Conservation (phyloP, 2,113 vertebrate species). For the Microcebus murinus region DNA sequence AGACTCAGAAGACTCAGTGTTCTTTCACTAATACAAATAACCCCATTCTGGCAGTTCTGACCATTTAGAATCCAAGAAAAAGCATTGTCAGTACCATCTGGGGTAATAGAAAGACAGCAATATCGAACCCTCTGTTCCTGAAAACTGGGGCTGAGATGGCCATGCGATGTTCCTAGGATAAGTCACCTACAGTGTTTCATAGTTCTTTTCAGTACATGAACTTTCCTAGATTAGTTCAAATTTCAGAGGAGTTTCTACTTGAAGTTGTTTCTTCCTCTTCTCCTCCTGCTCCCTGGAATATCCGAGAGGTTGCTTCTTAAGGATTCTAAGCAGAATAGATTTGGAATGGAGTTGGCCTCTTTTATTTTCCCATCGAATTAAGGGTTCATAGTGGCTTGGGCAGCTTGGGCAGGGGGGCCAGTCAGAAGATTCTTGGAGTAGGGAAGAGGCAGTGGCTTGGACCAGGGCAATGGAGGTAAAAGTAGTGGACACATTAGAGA, state of each 20-base stretch:
- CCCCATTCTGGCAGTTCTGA: constrained; percentile 49
- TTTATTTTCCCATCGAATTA: neutral
- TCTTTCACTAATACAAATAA: constrained; percentile 59
- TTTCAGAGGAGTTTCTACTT: constrained; percentile 23
- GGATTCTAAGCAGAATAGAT: neutral
- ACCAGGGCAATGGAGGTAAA: neutral
- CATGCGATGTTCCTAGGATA: neutral
- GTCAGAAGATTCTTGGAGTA: neutral
- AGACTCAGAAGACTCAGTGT: constrained; percentile 47
- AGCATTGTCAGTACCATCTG: constrained; percentile 35
- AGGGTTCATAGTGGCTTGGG: neutral
- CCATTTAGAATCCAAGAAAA: constrained; percentile 59
- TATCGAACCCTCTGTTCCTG: neutral
- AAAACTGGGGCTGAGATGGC: neutral
- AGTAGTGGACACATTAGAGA: neutral
- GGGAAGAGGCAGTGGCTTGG: neutral
- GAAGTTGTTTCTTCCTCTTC: neutral
- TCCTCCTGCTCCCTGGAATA: no score
- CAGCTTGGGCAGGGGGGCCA: neutral
- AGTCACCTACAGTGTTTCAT: neutral
- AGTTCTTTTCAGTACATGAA: neutral
- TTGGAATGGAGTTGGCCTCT: neutral
- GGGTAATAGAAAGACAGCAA: neutral
- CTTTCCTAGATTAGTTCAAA: constrained; percentile 21
- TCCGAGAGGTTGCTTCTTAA: neutral